A percentile compares a stretch with the other conserved stretches of the same genome.
These are phyloP conservation scores for Oryctes rhinoceros DNA, from an alignment of 1,140 invertebrate species.

Conservation along the genomic window DNA sequence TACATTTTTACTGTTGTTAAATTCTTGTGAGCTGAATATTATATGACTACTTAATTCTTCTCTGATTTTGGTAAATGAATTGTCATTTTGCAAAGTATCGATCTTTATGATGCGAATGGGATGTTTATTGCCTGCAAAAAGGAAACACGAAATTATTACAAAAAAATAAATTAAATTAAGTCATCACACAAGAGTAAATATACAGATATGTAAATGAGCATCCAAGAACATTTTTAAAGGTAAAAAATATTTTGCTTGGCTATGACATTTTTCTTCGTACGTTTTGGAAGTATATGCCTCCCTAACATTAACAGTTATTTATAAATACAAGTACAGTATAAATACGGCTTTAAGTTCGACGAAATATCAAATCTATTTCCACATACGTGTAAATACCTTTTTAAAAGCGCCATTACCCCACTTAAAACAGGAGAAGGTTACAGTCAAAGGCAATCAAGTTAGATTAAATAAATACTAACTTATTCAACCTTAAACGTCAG, in stretches of 20 bases:
- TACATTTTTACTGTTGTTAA: neutral
- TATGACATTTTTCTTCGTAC: too few species aligned
- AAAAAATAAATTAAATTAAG: neutral
- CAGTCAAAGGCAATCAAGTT: too few species aligned
- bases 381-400: too few species aligned
- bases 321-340: too few species aligned
- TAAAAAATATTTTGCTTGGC: neutral
- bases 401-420: too few species aligned
- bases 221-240: neutral
- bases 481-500: too few species aligned
- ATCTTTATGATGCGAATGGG: slow-evolving; percentile 21
- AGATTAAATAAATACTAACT: too few species aligned
- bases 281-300: too few species aligned
- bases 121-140: slow-evolving; percentile 7
- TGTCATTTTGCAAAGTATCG: slow-evolving; percentile 28
- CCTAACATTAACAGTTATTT: too few species aligned
- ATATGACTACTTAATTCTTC: slow-evolving; percentile 39
- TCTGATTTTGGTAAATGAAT: slow-evolving; percentile 23
- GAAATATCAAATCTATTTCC: too few species aligned
- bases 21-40: neutral
- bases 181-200: neutral
- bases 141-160: neutral
- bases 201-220: neutral
- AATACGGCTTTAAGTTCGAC: too few species aligned
- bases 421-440: too few species aligned